Base-by-base conservation (phyloP, 53 echinoderm and acorn worm species). In the Astropecten irregularis region DNA sequence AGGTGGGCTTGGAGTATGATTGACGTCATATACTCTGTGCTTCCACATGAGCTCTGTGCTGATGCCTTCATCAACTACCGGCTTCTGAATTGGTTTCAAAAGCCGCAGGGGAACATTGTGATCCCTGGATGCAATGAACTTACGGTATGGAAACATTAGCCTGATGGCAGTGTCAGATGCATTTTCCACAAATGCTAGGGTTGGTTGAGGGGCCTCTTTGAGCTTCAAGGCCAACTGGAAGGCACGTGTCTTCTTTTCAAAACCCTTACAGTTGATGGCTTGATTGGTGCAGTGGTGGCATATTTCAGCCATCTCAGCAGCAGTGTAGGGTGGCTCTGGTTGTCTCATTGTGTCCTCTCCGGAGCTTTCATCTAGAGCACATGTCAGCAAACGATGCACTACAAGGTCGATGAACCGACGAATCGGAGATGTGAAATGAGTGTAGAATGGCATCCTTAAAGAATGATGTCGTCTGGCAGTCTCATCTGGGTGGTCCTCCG, bases 331-430 rank as follows among this genome's bases (percentile, higher is more conserved):
- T 33, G 73, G 59, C 21, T 52, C 73, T 21, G 57, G 18, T 21
- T 42, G 20, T 16, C 57, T 15, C 13, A 89, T 82, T 8, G 1
- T 19, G 21, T 38, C 13, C 11, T 58, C 11, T 16, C 31, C 71
- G 20, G 56, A 18, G 32, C 0, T 61, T 9, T 19, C 0, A 0
- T 10, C 40, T 8, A 93, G 25, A 4, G 60, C 57, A 8, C 89
- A 73, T 0, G 74, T 72, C 22, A 96, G 60, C 84, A 96, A 84
- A 25, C 96, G 86, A 40, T 93, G 96, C 21, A 91, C 92, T 2
- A 96, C 86, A 9, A 96, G 85, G 65, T 96, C 96, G 21, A 91
- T 81, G 64, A 73, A 96, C 2, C 91, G 89, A 31, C 93, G 86
- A 40, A 93, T 87, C 11, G 96, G 96, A 25, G 96, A 89, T 25